phyloP scores from a whole-genome alignment of 1,140 invertebrate species.

The Drosophila micromelanica region DNA sequence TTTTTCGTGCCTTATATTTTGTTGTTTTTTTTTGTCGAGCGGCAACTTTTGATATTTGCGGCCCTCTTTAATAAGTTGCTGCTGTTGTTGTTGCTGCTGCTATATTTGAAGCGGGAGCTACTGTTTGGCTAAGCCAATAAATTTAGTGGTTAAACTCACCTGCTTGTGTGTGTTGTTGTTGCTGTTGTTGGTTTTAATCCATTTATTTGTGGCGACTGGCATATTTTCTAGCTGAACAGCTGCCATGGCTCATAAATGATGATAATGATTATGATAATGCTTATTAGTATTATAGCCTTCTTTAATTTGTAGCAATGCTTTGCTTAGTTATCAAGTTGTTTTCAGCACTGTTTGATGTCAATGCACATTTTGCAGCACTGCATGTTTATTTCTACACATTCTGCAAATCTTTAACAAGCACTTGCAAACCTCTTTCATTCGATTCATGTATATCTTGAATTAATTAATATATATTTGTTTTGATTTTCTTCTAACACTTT shows the following conservation, averaged over 20 bases:
- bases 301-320: slow-evolving; percentile 8
- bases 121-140: slow-evolving; percentile 43
- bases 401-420: slow-evolving; percentile 10
- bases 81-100: slow-evolving; percentile 29
- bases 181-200: slow-evolving; percentile 58
- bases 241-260: slow-evolving; percentile 61
- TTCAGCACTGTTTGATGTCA: slow-evolving; percentile 35
- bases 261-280: slow-evolving; percentile 8
- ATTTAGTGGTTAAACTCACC: slow-evolving; percentile 65
- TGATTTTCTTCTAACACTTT: slow-evolving; percentile 13
- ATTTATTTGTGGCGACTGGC: slow-evolving; percentile 65
- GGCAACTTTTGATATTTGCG: slow-evolving; percentile 43
- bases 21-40: slow-evolving; percentile 35
- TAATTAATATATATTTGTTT: not conserved
- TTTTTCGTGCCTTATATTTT: slow-evolving; percentile 43
- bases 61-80: slow-evolving; percentile 36
- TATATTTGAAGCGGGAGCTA: slow-evolving; percentile 14
- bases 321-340: slow-evolving; percentile 19
- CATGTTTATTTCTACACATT: slow-evolving; percentile 41
- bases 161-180: slow-evolving; percentile 51
- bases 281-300: slow-evolving; percentile 9
- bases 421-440: not conserved
- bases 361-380: slow-evolving; percentile 29
- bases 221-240: slow-evolving; percentile 30
- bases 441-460: not conserved